These are phyloP conservation scores for Drosophila prosaltans DNA, from an alignment of 1,140 invertebrate genomes.

Conservation along the genomic window DNA sequence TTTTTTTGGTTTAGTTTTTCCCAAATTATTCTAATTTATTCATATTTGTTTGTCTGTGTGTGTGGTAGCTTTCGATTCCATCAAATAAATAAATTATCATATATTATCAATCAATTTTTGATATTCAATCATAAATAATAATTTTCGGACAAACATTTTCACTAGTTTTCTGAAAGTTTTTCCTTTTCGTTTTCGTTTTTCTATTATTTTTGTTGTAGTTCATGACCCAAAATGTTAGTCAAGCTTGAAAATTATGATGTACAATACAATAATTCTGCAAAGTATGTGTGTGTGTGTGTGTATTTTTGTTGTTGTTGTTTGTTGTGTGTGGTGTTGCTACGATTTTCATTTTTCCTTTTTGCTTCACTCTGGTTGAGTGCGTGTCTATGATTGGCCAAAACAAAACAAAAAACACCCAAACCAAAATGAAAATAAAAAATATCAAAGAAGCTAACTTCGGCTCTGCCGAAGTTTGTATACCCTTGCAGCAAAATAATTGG, in stretches of 20 bases:
- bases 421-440: not conserved
- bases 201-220: constrained; percentile 32
- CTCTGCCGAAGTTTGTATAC: too few relatives aligned
- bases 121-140: constrained; percentile 11
- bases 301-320: constrained; percentile 27
- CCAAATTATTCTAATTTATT: not conserved
- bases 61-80: not conserved
- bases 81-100: constrained; percentile 12
- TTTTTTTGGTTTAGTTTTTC: not conserved
- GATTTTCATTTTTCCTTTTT: constrained; percentile 43
- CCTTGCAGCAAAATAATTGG: too few relatives aligned
- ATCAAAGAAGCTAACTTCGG: too few relatives aligned
- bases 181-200: not conserved
- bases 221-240: constrained; percentile 64
- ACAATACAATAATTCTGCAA: not conserved
- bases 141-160: constrained; percentile 30
- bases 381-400: constrained; percentile 24
- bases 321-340: constrained; percentile 22
- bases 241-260: constrained; percentile 61
- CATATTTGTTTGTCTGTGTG: not conserved
- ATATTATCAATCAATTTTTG: constrained; percentile 11
- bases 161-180: constrained; percentile 12
- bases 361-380: constrained; percentile 43
- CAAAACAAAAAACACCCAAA: constrained; percentile 3
- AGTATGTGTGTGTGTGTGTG: not conserved